Conservation (phyloP, 2,113 vertebrate genomes). For the Aplodontia rufa region DNA sequence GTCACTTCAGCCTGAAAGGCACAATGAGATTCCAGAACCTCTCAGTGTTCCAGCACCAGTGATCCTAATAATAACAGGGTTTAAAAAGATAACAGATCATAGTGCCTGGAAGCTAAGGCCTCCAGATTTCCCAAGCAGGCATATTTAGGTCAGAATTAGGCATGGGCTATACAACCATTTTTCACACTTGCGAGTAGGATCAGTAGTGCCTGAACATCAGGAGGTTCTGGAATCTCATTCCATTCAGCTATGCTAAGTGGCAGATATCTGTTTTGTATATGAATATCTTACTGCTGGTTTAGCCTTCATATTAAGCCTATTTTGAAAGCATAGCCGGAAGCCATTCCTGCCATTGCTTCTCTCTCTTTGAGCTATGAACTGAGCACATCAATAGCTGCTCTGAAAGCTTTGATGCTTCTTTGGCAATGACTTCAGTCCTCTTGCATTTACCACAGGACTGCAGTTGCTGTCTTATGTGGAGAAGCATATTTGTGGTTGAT, state of each 20-base stretch:
- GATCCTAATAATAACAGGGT: not conserved
- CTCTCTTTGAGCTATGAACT: constrained; percentile 55
- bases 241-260: constrained; percentile 9
- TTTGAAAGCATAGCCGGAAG: constrained; percentile 73
- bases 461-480: constrained; percentile 78
- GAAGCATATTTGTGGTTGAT: constrained; percentile 81
- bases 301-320: constrained; percentile 72
- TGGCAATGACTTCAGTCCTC: constrained; percentile 76
- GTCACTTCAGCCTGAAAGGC: not conserved
- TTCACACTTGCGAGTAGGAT: not conserved
- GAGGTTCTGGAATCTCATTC: not conserved
- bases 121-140: not conserved
- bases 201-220: not conserved
- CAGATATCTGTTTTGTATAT: constrained; percentile 60
- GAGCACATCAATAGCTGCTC: constrained; percentile 73
- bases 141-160: not conserved
- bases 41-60: not conserved
- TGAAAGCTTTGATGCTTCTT: constrained; percentile 77
- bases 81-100: not conserved
- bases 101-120: not conserved
- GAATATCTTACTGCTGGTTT: constrained; percentile 54
- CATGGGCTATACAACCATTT: not conserved
- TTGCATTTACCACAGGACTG: constrained; percentile 76
- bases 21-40: not conserved
- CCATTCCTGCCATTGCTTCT: constrained; percentile 41